Base-by-base conservation (phyloP, 2,113 vertebrate species). In the Nothoprocta pentlandii region DNA sequence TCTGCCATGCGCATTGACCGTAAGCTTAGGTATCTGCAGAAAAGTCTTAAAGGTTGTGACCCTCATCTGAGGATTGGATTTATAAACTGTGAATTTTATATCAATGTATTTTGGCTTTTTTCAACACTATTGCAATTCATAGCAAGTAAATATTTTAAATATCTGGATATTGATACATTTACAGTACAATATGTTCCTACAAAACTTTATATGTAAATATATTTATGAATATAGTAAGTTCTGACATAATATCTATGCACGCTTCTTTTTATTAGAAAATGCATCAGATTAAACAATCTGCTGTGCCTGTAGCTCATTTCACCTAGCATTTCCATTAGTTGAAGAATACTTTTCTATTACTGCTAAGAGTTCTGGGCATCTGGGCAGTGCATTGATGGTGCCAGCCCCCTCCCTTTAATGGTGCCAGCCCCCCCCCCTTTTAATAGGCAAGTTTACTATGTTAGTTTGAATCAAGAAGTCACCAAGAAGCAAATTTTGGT, bases 11-110 rank as follows among this genome's bases (percentile, higher is more conserved):
- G 23, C 78, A 26, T 32, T 78, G n/a, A 11, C 23, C 34, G 28
- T 82, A 23, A 61, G n/a, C 9, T 58, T 68, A 3, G 32, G 0
- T 73, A 23, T 59, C 39, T 0, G 0, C 77, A 73, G 59, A 17
- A 68, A 63, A 58, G 22, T 25, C 51, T 88, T 23, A 16, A 34
- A 36, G 39, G 28, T 25, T 75, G 12, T 74, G 28, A 51, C 25
- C 22, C 12, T 94, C 3, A 0, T 67, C 77, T 58, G 42, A 78
- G 12, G 11, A 8, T 8, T 85, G 36, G 47, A 13, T 94, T 85
- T 17, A 21, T 36, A 21, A 91, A 92, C 15, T 73, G 32, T 19
- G 81, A 28, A 25, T 86, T 54, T 39, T 25, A 23, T 54, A 58
- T 39, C 32, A 22, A 14, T 64, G 20, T 78, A 13, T 21, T 49